Evolutionary conservation across 2,888 invertebrate genomes (phyloP).

Genomic region (Griposia aprilina): DNA sequence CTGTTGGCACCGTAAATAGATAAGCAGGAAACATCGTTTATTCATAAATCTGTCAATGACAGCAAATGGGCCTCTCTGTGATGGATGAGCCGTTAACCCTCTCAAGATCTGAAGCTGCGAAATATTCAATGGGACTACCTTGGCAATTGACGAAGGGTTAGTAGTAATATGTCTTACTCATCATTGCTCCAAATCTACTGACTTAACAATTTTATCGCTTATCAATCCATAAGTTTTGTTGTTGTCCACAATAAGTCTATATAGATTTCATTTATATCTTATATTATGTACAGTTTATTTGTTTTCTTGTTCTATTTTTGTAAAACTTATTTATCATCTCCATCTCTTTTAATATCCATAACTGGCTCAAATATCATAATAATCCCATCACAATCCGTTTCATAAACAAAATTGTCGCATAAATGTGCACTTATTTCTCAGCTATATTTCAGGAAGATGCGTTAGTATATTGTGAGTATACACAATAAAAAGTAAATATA

Average conservation of each 20-base stretch:
- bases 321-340: background rate
- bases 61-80: conserved; percentile 19
- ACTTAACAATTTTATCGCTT: background rate
- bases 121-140: conserved; percentile 9
- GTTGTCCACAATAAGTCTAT: background rate
- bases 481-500: conserved; percentile 65
- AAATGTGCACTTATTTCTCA: conserved; percentile 37
- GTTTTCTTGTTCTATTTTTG: background rate
- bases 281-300: background rate
- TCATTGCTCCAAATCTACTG: background rate
- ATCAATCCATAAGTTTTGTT: background rate
- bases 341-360: background rate
- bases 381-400: conserved; percentile 25
- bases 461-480: conserved; percentile 63
- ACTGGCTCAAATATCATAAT: conserved; percentile 25
- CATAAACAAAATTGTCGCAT: conserved; percentile 48
- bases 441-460: conserved; percentile 46
- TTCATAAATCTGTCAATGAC: conserved; percentile 44
- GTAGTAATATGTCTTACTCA: background rate
- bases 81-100: conserved; percentile 33
- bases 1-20: too few relatives aligned
- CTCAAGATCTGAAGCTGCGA: conserved; percentile 8
- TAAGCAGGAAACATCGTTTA: background rate
- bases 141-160: background rate
- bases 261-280: background rate